Base-by-base conservation (phyloP, 2,888 invertebrate species). In the Megalurothrips usitatus region DNA sequence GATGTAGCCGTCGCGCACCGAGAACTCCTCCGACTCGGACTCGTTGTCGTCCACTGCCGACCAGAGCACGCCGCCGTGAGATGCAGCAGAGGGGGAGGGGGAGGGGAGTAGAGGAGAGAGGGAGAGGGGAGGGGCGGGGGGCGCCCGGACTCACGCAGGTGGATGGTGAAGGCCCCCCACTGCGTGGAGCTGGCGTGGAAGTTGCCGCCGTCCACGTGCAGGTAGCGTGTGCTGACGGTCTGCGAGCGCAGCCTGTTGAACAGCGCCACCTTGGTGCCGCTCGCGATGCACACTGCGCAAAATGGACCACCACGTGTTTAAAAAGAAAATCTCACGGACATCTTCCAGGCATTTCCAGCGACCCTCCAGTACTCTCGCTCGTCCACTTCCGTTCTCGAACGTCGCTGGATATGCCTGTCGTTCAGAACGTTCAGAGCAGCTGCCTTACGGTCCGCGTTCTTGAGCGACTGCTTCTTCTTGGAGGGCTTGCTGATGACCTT, bases 401-500 rank as follows among this genome's bases (percentile, higher is more conserved):
- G 17, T 4, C 8, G 17, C 1, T 52, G 17, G 14, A 52, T 2
- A 14, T 52, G 52, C 8, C 52, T n/a, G n/a, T n/a, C n/a, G n/a
- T n/a, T n/a, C n/a, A n/a, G n/a, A n/a, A n/a, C n/a, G n/a, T n/a
- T n/a, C n/a, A n/a, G n/a, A n/a, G n/a, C n/a, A n/a, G n/a, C 34
- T 43, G 34, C 58, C 68, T 75, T 26, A 75, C 68, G 91, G 88
- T 99, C 99, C 43, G 99, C 98, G 89, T 99, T 99, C 88, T 99
- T 99, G 84, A 99, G 90, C 19, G 98, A 98, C 87, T 99, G 99
- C 87, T 99, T 99, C 90, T 99, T 99, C 89, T 99, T 99, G 84
- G 99, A 99, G 81, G 99, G 99, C 87, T 99, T 99, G 82, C 99
- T 99, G 88, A 99, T 99, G 84, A 99, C 99, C 91, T 99, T 99